Evolutionary conservation across 2,888 invertebrate genomes (phyloP), one percentile per base, ranked within the genome.

Genomic region (Ferdinandea cuprea): DNA sequence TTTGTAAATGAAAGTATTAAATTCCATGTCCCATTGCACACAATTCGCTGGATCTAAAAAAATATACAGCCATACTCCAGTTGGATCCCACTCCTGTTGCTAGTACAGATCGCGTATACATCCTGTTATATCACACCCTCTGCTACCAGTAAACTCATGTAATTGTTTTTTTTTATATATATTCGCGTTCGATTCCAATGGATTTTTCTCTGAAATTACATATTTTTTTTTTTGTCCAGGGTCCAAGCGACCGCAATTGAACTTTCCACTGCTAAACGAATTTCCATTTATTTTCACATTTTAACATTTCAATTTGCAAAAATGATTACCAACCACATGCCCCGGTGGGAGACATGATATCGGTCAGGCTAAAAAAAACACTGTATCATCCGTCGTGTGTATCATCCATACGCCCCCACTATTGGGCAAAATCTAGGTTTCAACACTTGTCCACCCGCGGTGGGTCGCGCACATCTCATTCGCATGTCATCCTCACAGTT

Each of bases 251-350:
- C 81, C 78, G 72, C 50, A 73, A 78, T 72, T 68, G 78, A 78
- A 83, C 81, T 52, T 35, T 19, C 35, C 59, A 17, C 48, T n/a
- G 77, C 72, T 83, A 83, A 83, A 71, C 54, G 77, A 72, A 83
- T 83, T 83, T 83, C 72, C 72, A 83, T 83, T 83, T 78, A 83
- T 83, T 78, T 44, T 83, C 66, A 66, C 68, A 58, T 78, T 83
- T 83, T 78, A 78, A 78, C 72, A 83, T 83, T 78, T 73, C 83
- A 83, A 83, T 83, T 78, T 83, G 63, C 72, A 48, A 83, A 78
- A 78, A 73, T 78, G 78, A 83, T 83, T 78, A 83, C 66, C 66
- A 77, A 56, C 54, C 71, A 59, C 63, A 61, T 48, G 32, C 19
- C 48, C 72, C 71, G 19, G 21, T 52, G 77, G 72, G 72, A 63